These are phyloP conservation scores for Cryptocephalus primarius DNA, from an alignment of 2,888 invertebrate genomes.

Conservation along the genomic window DNA sequence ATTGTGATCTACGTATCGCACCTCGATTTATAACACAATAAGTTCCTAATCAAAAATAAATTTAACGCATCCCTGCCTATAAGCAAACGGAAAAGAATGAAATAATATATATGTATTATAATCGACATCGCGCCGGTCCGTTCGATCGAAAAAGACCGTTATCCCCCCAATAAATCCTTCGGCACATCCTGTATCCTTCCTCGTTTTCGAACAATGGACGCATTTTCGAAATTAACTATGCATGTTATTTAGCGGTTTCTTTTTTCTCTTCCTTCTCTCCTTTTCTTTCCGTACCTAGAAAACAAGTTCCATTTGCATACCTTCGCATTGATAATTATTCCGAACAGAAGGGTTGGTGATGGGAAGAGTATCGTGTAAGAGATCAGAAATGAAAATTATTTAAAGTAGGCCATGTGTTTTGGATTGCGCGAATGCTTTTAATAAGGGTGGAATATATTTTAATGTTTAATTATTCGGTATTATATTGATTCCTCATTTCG, in stretches of 20 bases:
- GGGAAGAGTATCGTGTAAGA: conserved; percentile 9
- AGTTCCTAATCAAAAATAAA: no score
- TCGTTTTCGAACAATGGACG: conserved; percentile 11
- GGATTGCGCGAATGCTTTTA: conserved; percentile 9
- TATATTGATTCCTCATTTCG: no score
- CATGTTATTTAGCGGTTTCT: conserved; percentile 18
- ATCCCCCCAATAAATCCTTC: no score
- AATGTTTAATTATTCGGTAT: conserved; percentile 2
- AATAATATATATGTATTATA: no score
- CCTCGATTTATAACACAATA: no score
- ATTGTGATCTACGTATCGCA: no score
- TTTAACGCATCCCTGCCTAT: no score
- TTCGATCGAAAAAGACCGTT: no score
- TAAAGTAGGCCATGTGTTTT: conserved; percentile 13
- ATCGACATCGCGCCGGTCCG: no score
- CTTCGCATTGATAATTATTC: conserved; percentile 16
- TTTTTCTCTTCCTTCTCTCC: conserved; percentile 4
- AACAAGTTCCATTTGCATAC: conserved; percentile 19
- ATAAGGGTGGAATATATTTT: conserved; percentile 14
- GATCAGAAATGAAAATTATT: conserved; percentile 15
- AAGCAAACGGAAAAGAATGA: no score
- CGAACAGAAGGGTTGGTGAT: conserved; percentile 13
- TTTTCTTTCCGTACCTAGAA: conserved; percentile 11
- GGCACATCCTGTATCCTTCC: no score
- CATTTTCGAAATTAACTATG: conserved; percentile 20